Percentiles rank a stretch among this genome's conserved stretches.
Evolutionary conservation across 2,113 vertebrate species (phyloP).

Genomic region (Pedionomus torquatus): DNA sequence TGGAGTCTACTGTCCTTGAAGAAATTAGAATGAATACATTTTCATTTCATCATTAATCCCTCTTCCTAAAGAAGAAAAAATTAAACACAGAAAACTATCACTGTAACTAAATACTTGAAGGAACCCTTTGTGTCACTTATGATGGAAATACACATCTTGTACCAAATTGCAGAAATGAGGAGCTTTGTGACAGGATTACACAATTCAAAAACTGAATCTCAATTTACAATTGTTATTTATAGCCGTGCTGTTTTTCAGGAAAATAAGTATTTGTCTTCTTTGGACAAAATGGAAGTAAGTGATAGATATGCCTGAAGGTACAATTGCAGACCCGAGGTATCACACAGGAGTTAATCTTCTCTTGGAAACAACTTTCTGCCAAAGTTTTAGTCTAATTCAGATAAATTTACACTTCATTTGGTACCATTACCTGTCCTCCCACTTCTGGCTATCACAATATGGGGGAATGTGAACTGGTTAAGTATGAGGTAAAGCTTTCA

Average conservation of each 20-base stretch:
- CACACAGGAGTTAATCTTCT: neutral
- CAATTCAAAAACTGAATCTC: neutral
- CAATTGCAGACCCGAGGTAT: neutral
- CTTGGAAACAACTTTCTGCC: neutral
- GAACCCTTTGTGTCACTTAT: neutral
- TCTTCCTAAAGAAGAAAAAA: neutral
- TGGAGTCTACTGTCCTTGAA: neutral
- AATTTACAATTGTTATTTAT: neutral
- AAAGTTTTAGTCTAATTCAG: neutral
- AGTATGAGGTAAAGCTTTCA: neutral
- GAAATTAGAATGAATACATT: neutral
- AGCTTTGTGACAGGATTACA: neutral
- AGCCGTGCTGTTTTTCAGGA: neutral
- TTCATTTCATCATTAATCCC: neutral
- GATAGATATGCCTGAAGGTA: neutral
- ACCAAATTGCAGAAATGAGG: neutral
- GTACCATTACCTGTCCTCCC: neutral
- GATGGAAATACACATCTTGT: neutral
- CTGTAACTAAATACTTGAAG: neutral
- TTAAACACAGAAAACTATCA: neutral
- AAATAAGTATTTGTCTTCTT: neutral
- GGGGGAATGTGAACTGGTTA: rapidly evolving
- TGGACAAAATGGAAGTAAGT: neutral
- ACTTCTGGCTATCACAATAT: neutral
- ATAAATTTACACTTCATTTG: neutral